Evolutionary conservation across 2,888 invertebrate species (phyloP), one percentile per base, ranked within the genome.

Genomic region (Andrena bicolor): DNA sequence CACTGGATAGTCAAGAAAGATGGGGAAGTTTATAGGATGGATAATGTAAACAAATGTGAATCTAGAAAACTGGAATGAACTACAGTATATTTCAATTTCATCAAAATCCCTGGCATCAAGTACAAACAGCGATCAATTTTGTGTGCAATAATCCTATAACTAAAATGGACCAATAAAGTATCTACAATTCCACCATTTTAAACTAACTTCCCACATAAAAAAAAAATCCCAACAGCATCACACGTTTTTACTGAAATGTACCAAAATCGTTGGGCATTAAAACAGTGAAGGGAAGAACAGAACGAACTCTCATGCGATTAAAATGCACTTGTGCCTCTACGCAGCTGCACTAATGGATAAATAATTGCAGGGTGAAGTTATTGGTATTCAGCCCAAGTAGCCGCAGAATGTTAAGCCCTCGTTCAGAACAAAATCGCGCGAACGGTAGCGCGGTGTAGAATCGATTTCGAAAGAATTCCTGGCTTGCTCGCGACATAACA

Each of bases 401-500:
- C 2, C 28, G 28, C 2, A 16, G 65, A 48, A 49, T 35, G 41
- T 56, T 69, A 69, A 28, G 41, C 26, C 58, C 28, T 26, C 41
- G 41, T 32, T 35, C 26, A 20, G 8, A 26, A 35, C 58, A n/a
- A 10, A 41, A 35, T 56, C 35, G 26, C 56, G 32, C 35, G 30
- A 68, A 68, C 32, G 41, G 68, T 30, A 56, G 56, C 26, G 26
- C 16, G 41, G 41, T 7, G 13, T 10, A 10, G 35, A 56, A 48
- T 65, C 58, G 75, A 69, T 51, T 26, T 6, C 49, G n/a, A 53
- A 76, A 76, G 23, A 53, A 32, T 32, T 16, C 16, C 26, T 16
- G 41, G 10, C 23, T 51, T 2, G 28, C n/a, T 35, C 35, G 61
- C 51, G 61, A 41, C 61, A 76, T 76, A 69, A 61, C 51, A 76